Evolutionary conservation across 2,888 invertebrate genomes (phyloP), one percentile per base, ranked within the genome.

Genomic region (Artemia sp.): DNA sequence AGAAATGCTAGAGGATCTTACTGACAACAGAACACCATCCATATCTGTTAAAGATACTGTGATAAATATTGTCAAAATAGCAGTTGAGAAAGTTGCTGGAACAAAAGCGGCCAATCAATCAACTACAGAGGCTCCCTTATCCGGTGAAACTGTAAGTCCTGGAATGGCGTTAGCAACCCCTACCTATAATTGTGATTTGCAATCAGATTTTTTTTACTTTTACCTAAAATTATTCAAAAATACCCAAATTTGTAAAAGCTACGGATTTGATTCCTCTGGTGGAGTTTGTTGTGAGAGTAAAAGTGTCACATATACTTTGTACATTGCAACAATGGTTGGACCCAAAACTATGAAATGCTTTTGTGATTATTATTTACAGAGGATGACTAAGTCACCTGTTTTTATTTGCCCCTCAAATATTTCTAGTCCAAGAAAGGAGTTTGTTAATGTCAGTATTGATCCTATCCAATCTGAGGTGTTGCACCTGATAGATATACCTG

Each of bases 1-100:
- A 51, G 73, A 74, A 67, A 70, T 72, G 69, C 69, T 72, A 52
- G 66, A 70, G 67, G 71, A 73, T 69, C 69, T 72, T 67, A 50
- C 70, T 50, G 67, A 71, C n/a, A 24, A 10, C n/a, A 58, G 11
- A 19, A 24, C 9, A 24, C 52, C 71, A 72, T 70, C 73, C 76
- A 71, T 89, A 71, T 89, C 89, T 12, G 92, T 92, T 4, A 85
- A 89, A 74, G 92, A 93, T 77, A 93, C 90, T 0, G 93, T 94
- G 66, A 85, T 93, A 77, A 90, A 89, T 67, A 90, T 95, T 73
- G 90, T 94, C 70, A 92, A 92, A 77, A 92, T 92, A 79, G 94
- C 92, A 1, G 90, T 91, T 9, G 87, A 89, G 79, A 90, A 87
- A 53, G 81, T 92, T 74, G 89, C 86, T 58, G 64, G 64, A 58